Evolutionary conservation across 2,888 invertebrate genomes (phyloP), one percentile per base, ranked within the genome.

Genomic region (Synanthedon myopaeformis): DNA sequence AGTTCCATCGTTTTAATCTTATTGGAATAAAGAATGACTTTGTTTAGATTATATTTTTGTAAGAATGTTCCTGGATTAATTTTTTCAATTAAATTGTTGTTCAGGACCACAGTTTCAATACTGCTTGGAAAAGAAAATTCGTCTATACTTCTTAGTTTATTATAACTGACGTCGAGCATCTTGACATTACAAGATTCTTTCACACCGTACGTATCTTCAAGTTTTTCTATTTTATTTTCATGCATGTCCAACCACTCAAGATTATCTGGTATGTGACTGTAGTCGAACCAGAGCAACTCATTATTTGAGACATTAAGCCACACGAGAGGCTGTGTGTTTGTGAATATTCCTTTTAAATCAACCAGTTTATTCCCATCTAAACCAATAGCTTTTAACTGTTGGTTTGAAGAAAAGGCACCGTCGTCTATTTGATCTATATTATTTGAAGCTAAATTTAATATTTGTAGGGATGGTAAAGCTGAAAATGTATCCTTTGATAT

Each of bases 261-360:
- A 67, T 92, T 92, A 2, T 89, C 74, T 12, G 95, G 95, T 65
- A 95, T 89, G 67, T 94, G 91, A 62, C 92, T 92, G 67, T 93
- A 95, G 82, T 95, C 94, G 78, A 94, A 94, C 92, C 92, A 92
- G 57, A 91, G 86, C 61, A 95, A 82, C 72, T 91, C 91, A 79
- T 95, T 95, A 77, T 92, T 91, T 52, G 94, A 94, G 55, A 94
- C 92, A 79, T 95, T 95, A 62, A 95, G 81, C 93, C 93, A 94
- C 62, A 93, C 91, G 56, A 95, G 90, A 59, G 91, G 91, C 63
- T 92, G 91, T 57, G 93, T 89, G 65, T 91, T 92, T 59, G 91
- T 92, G 80, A 94, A 94, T 71, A 93, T 91, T 54, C 93, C 93
- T 76, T 92, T 92, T 69, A 94, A 92, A 73, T 94, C 93, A 54